Base-by-base conservation (phyloP, 2,888 invertebrate species). In the Cheiracanthium punctorium region DNA sequence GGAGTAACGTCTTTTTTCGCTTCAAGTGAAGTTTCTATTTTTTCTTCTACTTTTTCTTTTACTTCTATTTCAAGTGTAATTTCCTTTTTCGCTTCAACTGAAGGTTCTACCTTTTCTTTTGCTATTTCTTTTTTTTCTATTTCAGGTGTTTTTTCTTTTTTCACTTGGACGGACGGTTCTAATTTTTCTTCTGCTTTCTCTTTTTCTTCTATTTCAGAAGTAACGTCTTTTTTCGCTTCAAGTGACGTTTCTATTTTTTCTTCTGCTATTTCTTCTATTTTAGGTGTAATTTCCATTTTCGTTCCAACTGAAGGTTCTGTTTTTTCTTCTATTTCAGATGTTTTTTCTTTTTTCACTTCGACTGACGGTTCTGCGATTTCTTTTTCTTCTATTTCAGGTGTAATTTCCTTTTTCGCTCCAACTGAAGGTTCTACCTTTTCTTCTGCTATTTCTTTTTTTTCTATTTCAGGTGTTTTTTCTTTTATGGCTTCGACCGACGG, bases 351-450 rank as follows among this genome's bases (percentile, higher is more conserved):
- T n/a, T n/a, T n/a, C n/a, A n/a, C n/a, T n/a, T n/a, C n/a, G n/a
- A n/a, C n/a, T n/a, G n/a, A n/a, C n/a, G n/a, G 17, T 14, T 30
- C 24, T 20, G 30, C 0, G 28, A 52, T n/a, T 20, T 70, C 28
- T 77, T 29, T 43, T 43, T 17, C 37, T 28, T 12, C 33, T 24
- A 5, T 41, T 71, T 70, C 24, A 1, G 58, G 5, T 17, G 28
- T 33, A 41, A 37, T 29, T 80, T 73, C 73, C 73, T 80, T 69
- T 20, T 12, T 29, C 65, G 32, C 71, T 29, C n/a, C 29, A 14
- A 20, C n/a, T 28, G 28, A 28, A 29, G 33, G n/a, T 48, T 72
- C 12, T 29, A 14, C 1, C 33, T n/a, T 32, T 10, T 17, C 28
- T 33, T 4, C n/a, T 1, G 4, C 20, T 24, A n/a, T 14, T 58